Percentiles rank a stretch among this genome's conserved stretches.
Evolutionary conservation across 2,888 invertebrate species (phyloP).

Genomic region (Caenorhabditis auriculariae): DNA sequence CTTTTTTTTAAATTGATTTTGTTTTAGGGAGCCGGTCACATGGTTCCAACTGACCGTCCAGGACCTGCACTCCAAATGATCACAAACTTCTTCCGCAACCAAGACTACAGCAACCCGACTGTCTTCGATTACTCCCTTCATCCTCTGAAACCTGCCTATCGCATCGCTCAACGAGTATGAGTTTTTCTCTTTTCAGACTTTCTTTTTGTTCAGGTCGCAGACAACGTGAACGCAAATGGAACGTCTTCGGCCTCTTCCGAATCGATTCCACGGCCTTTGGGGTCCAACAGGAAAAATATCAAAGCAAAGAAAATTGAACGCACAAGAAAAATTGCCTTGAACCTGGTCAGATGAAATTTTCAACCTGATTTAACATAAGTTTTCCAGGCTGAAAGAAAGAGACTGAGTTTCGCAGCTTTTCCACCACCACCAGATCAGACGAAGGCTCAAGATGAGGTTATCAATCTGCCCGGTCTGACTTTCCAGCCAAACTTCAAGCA

Average conservation of each 20-base stretch:
- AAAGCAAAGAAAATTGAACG: too few species aligned
- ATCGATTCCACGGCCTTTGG: too few species aligned
- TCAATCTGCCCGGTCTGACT: conserved; percentile 52
- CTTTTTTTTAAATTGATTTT: too few species aligned
- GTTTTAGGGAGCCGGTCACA: conserved; percentile 73
- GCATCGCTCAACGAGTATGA: conserved; percentile 22
- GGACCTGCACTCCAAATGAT: conserved; percentile 78
- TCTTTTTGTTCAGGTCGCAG: not conserved
- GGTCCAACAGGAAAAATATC: too few species aligned
- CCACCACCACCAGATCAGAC: conserved; percentile 28
- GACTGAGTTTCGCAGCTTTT: too few species aligned
- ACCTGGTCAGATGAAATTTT: too few species aligned
- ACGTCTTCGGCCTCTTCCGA: not conserved
- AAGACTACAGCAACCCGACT: conserved; percentile 39
- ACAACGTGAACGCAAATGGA: not conserved
- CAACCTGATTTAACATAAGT: too few species aligned
- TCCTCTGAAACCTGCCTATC: conserved; percentile 15
- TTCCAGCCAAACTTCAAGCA: conserved; percentile 63
- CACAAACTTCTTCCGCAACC: conserved; percentile 68
- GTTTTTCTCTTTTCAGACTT: too few species aligned
- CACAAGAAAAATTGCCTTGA: too few species aligned
- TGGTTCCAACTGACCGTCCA: conserved; percentile 81
- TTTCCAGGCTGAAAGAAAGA: too few species aligned
- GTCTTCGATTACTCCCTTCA: conserved; percentile 13
- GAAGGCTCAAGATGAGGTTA: conserved; percentile 26